Conservation (phyloP, 2,888 invertebrate genomes). For the Pristionchus arcanus region DNA sequence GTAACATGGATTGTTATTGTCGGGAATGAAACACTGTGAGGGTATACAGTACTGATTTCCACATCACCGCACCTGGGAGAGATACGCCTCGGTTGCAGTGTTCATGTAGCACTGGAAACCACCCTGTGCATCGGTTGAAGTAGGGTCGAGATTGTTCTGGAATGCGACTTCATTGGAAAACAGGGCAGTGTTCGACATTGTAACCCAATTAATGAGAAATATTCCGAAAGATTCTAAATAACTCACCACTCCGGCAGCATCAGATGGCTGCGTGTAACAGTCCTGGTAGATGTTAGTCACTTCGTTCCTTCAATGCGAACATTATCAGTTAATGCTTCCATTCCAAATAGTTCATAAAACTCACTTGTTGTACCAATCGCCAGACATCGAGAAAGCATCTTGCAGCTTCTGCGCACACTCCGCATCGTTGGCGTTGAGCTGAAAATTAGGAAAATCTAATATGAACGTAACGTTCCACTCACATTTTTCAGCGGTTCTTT, state of each 20-base stretch:
- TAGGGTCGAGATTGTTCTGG: conserved; percentile 64
- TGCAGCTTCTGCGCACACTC: conserved; percentile 4
- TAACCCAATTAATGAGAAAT: too few species aligned
- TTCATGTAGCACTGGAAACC: conserved; percentile 73
- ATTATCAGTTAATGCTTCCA: background rate
- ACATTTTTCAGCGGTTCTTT: background rate
- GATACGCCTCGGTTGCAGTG: conserved; percentile 65
- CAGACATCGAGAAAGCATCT: background rate
- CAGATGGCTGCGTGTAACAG: conserved; percentile 67
- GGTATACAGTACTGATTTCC: too few species aligned
- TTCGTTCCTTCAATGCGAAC: conserved; percentile 57
- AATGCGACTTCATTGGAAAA: too few species aligned
- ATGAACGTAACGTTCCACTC: too few species aligned
- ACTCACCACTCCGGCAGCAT: background rate
- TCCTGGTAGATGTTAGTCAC: conserved; percentile 73
- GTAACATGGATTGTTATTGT: background rate
- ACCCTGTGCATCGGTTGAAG: conserved; percentile 72
- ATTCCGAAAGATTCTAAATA: too few species aligned
- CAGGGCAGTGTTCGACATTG: too few species aligned
- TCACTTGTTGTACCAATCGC: background rate
- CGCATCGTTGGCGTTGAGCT: background rate
- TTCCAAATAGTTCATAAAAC: conserved; percentile 10
- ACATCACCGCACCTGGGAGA: conserved; percentile 55
- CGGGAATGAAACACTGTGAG: too few species aligned
- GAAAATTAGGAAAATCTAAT: too few species aligned